Conservation (phyloP, 2,797 vertebrate genomes). For the Liparis tanakae region DNA sequence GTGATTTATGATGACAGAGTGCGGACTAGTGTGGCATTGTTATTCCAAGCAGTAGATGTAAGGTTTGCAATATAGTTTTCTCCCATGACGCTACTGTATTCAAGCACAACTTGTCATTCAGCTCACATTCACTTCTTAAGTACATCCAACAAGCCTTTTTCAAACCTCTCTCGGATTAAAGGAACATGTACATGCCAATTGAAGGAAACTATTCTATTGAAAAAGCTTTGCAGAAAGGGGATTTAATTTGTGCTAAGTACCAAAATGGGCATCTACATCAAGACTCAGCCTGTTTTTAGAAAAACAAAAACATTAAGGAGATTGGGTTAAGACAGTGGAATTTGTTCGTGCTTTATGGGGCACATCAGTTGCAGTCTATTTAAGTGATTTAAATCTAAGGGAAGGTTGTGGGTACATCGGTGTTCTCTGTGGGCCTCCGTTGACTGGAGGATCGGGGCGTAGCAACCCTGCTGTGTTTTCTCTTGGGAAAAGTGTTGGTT, state of each 20-base stretch:
- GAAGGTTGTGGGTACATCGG: conserved; percentile 31
- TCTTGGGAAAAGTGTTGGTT: conserved; percentile 52
- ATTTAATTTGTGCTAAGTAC: conserved; percentile 43
- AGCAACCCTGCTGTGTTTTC: conserved; percentile 35
- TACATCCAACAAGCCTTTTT: conserved; percentile 15
- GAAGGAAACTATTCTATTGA: conserved; percentile 34
- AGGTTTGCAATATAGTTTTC: conserved; percentile 44
- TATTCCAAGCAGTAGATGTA: conserved; percentile 31
- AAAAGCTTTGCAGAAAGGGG: conserved; percentile 21
- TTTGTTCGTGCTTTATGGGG: conserved; percentile 37
- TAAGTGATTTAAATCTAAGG: conserved; percentile 24
- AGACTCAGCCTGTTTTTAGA: conserved; percentile 17
- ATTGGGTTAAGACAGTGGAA: conserved; percentile 34
- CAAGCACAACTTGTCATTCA: conserved; percentile 54
- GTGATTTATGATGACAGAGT: neutral
- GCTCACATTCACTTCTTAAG: conserved; percentile 52
- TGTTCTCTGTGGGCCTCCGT: conserved; percentile 32
- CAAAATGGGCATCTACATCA: conserved; percentile 23
- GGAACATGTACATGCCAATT: conserved; percentile 36
- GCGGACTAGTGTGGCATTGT: conserved; percentile 15
- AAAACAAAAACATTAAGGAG: conserved; percentile 47
- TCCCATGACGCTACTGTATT: conserved; percentile 31
- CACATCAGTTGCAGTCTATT: conserved; percentile 38
- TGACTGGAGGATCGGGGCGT: conserved; percentile 36
- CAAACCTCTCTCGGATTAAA: conserved; percentile 25